Percentiles rank a stretch among this genome's conserved stretches.
These are phyloP conservation scores for Cyphotilapia sp. DNA, from an alignment of 2,113 vertebrate genomes.

Conservation along the genomic window DNA sequence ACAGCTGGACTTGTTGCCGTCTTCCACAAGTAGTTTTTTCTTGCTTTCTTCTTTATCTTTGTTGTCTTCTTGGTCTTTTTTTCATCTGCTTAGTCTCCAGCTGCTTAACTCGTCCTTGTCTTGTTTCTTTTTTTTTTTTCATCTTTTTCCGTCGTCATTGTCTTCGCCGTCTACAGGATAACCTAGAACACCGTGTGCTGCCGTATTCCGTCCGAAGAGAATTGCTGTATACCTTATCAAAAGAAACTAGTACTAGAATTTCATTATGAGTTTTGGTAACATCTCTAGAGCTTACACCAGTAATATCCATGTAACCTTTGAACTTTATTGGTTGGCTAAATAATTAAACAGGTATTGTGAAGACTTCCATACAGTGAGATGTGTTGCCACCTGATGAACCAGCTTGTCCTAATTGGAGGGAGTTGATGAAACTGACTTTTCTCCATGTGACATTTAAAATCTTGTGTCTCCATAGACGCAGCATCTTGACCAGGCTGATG, in stretches of 20 bases:
- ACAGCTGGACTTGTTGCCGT: not conserved
- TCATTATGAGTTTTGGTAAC: not conserved
- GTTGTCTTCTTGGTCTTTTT: not conserved
- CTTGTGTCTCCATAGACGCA: not conserved
- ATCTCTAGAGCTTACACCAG: not conserved
- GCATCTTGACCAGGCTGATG: not conserved
- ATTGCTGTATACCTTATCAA: not conserved
- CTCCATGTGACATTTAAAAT: not conserved
- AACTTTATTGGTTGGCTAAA: not conserved
- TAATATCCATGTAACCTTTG: not conserved
- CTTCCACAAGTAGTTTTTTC: not conserved
- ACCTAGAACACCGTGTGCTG: not conserved
- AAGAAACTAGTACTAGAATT: not conserved
- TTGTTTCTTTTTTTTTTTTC: fast-evolving
- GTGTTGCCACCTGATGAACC: not conserved
- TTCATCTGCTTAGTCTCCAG: not conserved
- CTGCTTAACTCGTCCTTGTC: not conserved
- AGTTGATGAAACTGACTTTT: not conserved
- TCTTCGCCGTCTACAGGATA: not conserved
- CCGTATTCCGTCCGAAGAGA: not conserved
- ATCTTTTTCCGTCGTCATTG: not conserved
- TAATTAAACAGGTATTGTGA: not conserved
- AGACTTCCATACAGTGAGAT: not conserved
- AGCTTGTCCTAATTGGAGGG: not conserved
- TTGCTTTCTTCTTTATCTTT: not conserved